A percentile compares a stretch with the other conserved stretches of the same genome.
Conservation (phyloP, 1,140 invertebrate genomes). For the Diorhabda sublineata region DNA sequence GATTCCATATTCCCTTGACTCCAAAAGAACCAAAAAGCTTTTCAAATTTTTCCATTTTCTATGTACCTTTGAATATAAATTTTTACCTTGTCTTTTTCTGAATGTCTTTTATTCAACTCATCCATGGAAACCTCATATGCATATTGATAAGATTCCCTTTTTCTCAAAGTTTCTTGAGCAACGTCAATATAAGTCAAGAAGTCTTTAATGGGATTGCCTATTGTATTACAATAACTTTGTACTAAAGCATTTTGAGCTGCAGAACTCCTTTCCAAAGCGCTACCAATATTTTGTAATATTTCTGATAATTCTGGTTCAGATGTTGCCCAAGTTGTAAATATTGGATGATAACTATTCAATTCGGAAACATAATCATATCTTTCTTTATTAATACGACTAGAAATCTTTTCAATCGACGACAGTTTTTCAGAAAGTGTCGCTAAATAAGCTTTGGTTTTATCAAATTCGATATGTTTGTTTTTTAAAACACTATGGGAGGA, state of each 20-base stretch:
- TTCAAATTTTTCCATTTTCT: neutral
- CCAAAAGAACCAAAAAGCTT: too few species aligned
- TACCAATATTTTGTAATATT: conserved; percentile 49
- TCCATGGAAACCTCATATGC: conserved; percentile 65
- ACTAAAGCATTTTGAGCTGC: conserved; percentile 53
- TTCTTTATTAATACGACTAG: conserved; percentile 65
- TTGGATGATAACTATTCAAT: conserved; percentile 55
- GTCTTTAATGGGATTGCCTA: conserved; percentile 59
- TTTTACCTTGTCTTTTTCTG: conserved; percentile 62
- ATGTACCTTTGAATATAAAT: neutral
- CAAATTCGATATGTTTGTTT: conserved; percentile 61
- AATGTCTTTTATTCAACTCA: conserved; percentile 59
- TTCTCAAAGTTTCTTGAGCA: conserved; percentile 62
- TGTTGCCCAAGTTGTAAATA: conserved; percentile 54
- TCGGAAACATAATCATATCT: conserved; percentile 56
- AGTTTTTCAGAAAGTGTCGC: conserved; percentile 62
- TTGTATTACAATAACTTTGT: conserved; percentile 44
- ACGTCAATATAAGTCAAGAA: conserved; percentile 67
- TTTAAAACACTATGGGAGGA: conserved; percentile 42
- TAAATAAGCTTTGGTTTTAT: conserved; percentile 62
- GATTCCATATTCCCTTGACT: too few species aligned
- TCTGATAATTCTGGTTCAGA: conserved; percentile 52
- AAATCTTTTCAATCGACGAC: conserved; percentile 61
- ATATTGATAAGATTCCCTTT: conserved; percentile 65
- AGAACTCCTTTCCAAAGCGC: conserved; percentile 51